Evolutionary conservation across 1,140 invertebrate genomes (phyloP).

Genomic region (Mesaphorura yosii): DNA sequence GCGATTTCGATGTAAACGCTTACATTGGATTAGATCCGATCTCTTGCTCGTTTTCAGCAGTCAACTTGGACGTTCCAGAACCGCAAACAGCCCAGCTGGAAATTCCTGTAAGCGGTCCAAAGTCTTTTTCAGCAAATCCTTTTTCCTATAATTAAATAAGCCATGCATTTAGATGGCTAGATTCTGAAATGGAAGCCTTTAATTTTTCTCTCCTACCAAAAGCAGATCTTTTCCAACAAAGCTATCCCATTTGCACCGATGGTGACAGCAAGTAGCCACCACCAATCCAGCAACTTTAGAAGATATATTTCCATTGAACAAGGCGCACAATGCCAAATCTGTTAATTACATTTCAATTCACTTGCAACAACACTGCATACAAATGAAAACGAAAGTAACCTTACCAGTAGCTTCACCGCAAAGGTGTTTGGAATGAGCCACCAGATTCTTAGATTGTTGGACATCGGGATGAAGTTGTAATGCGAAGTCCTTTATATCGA

Average conservation of each 20-base stretch:
- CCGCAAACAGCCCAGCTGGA: slow-evolving; percentile 77
- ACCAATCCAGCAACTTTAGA: slow-evolving; percentile 45
- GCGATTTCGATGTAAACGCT: too few species aligned
- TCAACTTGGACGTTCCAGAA: slow-evolving; percentile 35
- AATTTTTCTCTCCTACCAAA: slow-evolving; percentile 12
- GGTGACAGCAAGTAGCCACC: slow-evolving; percentile 78
- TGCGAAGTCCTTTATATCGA: slow-evolving; percentile 59
- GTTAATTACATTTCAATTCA: slow-evolving; percentile 7
- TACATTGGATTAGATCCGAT: too few species aligned
- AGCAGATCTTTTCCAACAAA: slow-evolving; percentile 54
- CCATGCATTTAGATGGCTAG: too few species aligned
- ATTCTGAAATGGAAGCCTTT: too few species aligned
- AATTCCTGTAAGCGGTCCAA: slow-evolving; percentile 61
- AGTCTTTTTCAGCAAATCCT: slow-evolving; percentile 51
- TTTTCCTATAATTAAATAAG: slow-evolving; percentile 36
- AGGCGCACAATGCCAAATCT: slow-evolving; percentile 62
- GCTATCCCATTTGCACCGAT: slow-evolving; percentile 56
- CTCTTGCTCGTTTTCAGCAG: too few species aligned
- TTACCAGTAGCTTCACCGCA: slow-evolving; percentile 70
- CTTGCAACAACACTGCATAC: neutral
- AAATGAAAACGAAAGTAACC: slow-evolving; percentile 15
- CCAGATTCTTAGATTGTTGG: slow-evolving; percentile 39
- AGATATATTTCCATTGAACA: too few species aligned
- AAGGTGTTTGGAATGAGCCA: slow-evolving; percentile 72
- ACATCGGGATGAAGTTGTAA: slow-evolving; percentile 48